Percentiles rank a stretch among this genome's conserved stretches.
Evolutionary conservation across 2,888 invertebrate genomes (phyloP).

Genomic region (Macaria liturata): DNA sequence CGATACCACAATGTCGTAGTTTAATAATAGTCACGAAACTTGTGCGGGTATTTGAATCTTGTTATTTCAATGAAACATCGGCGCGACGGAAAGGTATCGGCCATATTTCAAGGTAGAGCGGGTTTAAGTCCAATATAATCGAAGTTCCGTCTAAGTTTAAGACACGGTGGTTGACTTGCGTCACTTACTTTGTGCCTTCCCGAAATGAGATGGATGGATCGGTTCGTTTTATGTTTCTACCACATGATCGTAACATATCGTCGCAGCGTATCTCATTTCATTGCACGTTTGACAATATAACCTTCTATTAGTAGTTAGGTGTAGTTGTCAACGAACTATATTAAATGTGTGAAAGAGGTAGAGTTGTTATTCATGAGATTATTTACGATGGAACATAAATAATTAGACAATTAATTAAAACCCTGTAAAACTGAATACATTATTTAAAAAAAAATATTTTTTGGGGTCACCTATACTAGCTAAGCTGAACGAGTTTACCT

Average conservation of each 20-base stretch:
- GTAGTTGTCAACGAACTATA: neutral
- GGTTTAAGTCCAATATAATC: constrained; percentile 56
- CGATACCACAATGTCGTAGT: constrained; percentile 33
- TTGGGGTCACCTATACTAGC: too few species aligned
- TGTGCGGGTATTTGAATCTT: constrained; percentile 46
- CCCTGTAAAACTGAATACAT: too few species aligned
- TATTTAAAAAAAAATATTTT: too few species aligned
- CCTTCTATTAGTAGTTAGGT: constrained; percentile 9
- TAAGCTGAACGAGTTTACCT: too few species aligned
- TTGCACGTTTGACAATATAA: neutral
- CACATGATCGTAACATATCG: constrained; percentile 4
- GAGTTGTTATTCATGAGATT: too few species aligned
- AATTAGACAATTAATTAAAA: too few species aligned
- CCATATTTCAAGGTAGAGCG: constrained; percentile 74
- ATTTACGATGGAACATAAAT: too few species aligned
- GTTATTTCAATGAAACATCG: constrained; percentile 50
- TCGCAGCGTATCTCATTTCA: constrained; percentile 10
- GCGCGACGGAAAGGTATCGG: constrained; percentile 43
- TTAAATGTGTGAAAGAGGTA: neutral
- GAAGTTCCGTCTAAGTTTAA: constrained; percentile 64
- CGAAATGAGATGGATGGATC: constrained; percentile 1
- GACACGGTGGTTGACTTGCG: constrained; percentile 55
- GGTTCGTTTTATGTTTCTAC: neutral
- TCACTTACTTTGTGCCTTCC: constrained; percentile 48
- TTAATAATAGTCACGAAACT: constrained; percentile 39